Conservation (phyloP, 2,888 invertebrate species). For the Panorpa germanica region DNA sequence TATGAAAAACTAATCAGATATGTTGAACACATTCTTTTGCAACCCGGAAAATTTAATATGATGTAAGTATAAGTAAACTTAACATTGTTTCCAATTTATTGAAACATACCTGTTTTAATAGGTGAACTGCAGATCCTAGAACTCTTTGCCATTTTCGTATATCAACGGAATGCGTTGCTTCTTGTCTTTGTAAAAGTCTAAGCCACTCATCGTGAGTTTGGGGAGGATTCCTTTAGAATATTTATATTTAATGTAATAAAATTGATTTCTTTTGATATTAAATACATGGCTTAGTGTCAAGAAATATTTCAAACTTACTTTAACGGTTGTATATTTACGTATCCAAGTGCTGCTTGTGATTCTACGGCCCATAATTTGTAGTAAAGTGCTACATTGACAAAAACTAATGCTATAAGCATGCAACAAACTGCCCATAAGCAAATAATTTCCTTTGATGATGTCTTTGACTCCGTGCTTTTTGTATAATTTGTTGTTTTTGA, state of each 20-base stretch:
- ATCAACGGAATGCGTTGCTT: slow-evolving; percentile 61
- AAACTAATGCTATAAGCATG: slow-evolving; percentile 39
- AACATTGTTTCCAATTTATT: too few species aligned
- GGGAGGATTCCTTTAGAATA: slow-evolving; percentile 41
- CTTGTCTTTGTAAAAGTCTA: slow-evolving; percentile 57
- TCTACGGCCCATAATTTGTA: slow-evolving; percentile 64
- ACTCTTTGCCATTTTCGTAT: slow-evolving; percentile 67
- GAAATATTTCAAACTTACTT: too few species aligned
- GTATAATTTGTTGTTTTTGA: slow-evolving; percentile 3
- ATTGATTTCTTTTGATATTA: too few species aligned
- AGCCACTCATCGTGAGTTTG: slow-evolving; percentile 69
- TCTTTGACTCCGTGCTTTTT: too few species aligned
- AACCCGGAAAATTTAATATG: too few species aligned
- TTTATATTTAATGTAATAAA: slow-evolving; percentile 5
- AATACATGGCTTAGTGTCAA: too few species aligned
- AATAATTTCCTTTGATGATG: too few species aligned
- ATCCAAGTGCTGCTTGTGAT: slow-evolving; percentile 19
- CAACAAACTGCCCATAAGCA: too few species aligned
- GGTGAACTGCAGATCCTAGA: slow-evolving; percentile 46
- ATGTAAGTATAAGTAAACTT: too few species aligned
- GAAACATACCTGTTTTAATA: slow-evolving; percentile 57
- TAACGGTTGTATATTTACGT: slow-evolving; percentile 4
- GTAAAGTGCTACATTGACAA: slow-evolving; percentile 65
- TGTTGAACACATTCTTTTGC: too few species aligned
- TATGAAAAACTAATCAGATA: too few species aligned